These are phyloP conservation scores for Clarias gariepinus DNA, from an alignment of 2,113 vertebrate species.

Conservation along the genomic window DNA sequence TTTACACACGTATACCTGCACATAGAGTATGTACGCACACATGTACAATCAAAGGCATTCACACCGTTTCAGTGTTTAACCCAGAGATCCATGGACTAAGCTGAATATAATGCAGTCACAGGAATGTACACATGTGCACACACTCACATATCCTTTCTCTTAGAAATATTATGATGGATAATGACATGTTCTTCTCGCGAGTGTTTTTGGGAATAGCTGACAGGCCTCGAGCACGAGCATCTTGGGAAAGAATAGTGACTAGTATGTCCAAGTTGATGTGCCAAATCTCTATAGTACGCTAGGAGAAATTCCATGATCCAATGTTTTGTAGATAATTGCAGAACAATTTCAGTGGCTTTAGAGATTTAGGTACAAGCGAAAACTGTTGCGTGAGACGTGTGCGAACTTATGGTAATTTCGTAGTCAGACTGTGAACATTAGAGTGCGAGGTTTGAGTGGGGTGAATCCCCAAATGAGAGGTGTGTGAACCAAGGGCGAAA, in stretches of 20 bases:
- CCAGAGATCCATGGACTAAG: neutral
- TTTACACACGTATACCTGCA: neutral
- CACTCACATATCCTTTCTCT: neutral
- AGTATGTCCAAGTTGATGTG: conserved; percentile 7
- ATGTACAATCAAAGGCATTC: neutral
- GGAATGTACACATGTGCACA: neutral
- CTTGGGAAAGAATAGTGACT: conserved; percentile 1
- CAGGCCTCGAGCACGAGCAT: neutral
- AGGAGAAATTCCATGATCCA: conserved; percentile 8
- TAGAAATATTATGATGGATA: conserved; percentile 19
- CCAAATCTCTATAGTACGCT: neutral
- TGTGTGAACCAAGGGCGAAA: too few species aligned
- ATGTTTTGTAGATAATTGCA: conserved; percentile 14
- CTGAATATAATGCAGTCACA: conserved; percentile 3
- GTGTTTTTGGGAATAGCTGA: neutral
- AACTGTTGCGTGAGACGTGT: neutral
- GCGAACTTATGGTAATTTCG: too few species aligned
- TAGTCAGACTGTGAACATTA: too few species aligned
- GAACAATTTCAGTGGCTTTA: neutral
- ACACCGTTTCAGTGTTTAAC: neutral
- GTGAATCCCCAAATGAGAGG: neutral
- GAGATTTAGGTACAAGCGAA: neutral
- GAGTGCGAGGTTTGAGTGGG: neutral
- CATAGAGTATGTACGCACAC: neutral
- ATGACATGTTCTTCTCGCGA: conserved; percentile 12